Base-by-base conservation (phyloP, 2,888 invertebrate genomes). In the Acrocera orbiculus region DNA sequence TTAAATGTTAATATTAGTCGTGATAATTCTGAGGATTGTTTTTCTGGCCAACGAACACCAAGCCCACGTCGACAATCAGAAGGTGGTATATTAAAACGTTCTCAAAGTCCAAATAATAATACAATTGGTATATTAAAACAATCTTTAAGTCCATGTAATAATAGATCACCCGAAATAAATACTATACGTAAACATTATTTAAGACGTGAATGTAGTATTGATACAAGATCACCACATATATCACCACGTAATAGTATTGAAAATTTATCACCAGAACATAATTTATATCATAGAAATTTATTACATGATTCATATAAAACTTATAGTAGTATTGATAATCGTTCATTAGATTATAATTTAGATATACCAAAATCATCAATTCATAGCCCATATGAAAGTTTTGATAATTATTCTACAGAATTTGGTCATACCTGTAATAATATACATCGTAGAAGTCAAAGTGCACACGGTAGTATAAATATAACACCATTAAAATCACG, bases 391-490 rank as follows among this genome's bases (percentile, higher is more conserved):
- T 48, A 51, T 4, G 47, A 49, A 16, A 53, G 54, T 27, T 52
- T 53, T 30, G 53, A 54, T n/a, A 47, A 48, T 2, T 46, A 51
- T 14, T 51, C 50, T 1, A 49, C 52, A 4, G 53, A 52, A 16
- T 46, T 51, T 8, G 40, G 36, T 17, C 9, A 17, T 26, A n/a
- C n/a, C n/a, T 32, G 40, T 4, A 37, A 33, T 5, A 40, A 37
- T 4, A 43, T 48, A 2, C 50, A 58, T 2, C 57, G 56, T 40
- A 52, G 60, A 5, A 60, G 59, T 43, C 50, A 54, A 44, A 60
- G 59, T 7, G 59, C 58, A 2, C 59, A 59, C 16, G 57, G 55
- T 15, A 58, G 57, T 37, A 53, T 58, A 16, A 58, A 59, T 24
- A 54, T 52, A 2, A n/a, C n/a, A n/a, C n/a, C n/a, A n/a, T 45